Evolutionary conservation across 2,113 vertebrate species (phyloP).

Genomic region (Malurus alboscapulatus): DNA sequence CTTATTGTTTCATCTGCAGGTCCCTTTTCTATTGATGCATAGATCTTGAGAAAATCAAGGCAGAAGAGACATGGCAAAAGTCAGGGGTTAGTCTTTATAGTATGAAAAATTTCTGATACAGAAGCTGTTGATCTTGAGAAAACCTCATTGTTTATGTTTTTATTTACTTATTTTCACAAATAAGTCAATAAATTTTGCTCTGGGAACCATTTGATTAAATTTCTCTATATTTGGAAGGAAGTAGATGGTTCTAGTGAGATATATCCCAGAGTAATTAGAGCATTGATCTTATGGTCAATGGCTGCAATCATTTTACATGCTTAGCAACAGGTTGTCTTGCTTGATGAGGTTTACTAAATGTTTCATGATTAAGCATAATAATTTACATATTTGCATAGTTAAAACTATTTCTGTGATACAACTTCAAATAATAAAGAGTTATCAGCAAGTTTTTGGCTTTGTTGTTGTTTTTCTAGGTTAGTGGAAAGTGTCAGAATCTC

Average conservation of each 20-base stretch:
- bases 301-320: neutral
- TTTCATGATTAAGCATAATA: neutral
- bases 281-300: neutral
- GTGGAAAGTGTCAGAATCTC: neutral
- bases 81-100: rapidly evolving
- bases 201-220: neutral
- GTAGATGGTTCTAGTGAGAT: neutral
- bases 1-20: neutral
- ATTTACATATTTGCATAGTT: neutral
- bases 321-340: neutral
- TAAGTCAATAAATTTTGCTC: neutral
- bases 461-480: neutral
- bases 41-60: neutral
- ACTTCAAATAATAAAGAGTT: neutral
- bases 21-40: neutral
- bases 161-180: neutral
- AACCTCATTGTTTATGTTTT: neutral
- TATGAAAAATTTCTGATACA: neutral
- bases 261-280: neutral
- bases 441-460: neutral
- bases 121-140: neutral
- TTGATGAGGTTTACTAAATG: neutral
- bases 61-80: neutral
- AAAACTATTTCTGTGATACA: neutral
- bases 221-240: neutral